Percentiles rank a stretch among this genome's conserved stretches.
phyloP scores from a whole-genome alignment of 1,140 invertebrate species.

The Ylistrum balloti region DNA sequence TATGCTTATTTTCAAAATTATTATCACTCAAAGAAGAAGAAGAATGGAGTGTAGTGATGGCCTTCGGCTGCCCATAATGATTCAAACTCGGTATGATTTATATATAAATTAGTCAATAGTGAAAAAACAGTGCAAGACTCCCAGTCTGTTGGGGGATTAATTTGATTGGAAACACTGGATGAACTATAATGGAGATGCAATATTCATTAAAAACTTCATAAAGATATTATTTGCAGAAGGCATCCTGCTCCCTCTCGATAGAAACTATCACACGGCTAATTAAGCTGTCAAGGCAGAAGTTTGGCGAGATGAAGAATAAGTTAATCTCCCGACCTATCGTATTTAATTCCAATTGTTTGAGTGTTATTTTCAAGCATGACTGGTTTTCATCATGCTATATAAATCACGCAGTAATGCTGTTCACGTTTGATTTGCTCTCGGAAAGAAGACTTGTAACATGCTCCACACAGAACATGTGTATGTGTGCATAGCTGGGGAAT shows the following conservation, averaged over 20 bases:
- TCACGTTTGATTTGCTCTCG: not conserved
- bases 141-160: not conserved
- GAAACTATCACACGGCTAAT: not conserved
- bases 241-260: not conserved
- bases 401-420: not conserved
- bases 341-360: conserved; percentile 20
- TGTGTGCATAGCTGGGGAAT: not conserved
- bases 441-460: not conserved
- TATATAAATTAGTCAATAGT: not conserved
- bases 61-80: not conserved
- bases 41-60: not conserved
- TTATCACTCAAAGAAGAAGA: not conserved
- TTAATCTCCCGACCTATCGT: conserved; percentile 4
- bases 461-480: not conserved
- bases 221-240: not conserved
- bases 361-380: not conserved
- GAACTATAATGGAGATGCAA: not conserved
- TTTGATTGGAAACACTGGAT: not conserved
- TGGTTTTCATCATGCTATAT: not conserved
- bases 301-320: not conserved
- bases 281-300: not conserved
- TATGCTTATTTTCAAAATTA: conserved; percentile 14
- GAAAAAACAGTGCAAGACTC: not conserved
- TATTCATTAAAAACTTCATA: conserved; percentile 36
- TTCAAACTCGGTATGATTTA: not conserved